Conservation (phyloP, 1,140 invertebrate species). For the Pygmarrhopalites habei region DNA sequence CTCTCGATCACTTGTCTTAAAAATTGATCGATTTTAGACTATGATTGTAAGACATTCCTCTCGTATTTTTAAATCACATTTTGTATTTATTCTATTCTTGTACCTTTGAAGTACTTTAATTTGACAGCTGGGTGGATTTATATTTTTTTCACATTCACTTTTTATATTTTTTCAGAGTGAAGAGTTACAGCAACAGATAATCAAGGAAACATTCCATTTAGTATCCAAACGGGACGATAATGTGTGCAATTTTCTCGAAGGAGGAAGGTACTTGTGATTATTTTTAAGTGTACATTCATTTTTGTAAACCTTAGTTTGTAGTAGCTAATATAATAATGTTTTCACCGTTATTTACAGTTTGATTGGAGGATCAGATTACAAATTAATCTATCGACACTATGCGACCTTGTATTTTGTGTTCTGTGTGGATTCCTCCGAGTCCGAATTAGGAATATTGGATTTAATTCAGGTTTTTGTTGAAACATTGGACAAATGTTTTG, state of each 20-base stretch:
- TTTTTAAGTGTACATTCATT: not conserved
- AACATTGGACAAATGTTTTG: slow-evolving; percentile 97
- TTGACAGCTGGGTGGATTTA: not conserved
- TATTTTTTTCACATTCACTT: not conserved
- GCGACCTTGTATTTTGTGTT: slow-evolving; percentile 99
- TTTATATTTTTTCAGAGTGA: slow-evolving; percentile 67
- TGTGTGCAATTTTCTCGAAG: slow-evolving; percentile 99
- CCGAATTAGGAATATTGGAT: slow-evolving; percentile 96
- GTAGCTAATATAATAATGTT: not conserved
- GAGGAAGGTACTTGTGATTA: slow-evolving; percentile 65
- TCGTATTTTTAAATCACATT: not conserved
- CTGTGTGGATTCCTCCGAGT: slow-evolving; percentile 98
- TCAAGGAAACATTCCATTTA: slow-evolving; percentile 97
- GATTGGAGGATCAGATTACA: slow-evolving; percentile 96
- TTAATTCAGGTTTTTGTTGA: slow-evolving; percentile 99
- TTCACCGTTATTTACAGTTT: slow-evolving; percentile 62
- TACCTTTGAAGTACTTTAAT: not conserved
- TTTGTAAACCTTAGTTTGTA: not conserved
- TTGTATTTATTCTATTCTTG: not conserved
- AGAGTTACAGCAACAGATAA: slow-evolving; percentile 98
- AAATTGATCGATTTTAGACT: too few relatives aligned
- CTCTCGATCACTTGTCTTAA: too few relatives aligned
- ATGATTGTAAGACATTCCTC: not conserved
- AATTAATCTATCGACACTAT: slow-evolving; percentile 97
- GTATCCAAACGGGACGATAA: slow-evolving; percentile 99